phyloP scores from a whole-genome alignment of 2,888 invertebrate species.

The Incurvaria masculella region DNA sequence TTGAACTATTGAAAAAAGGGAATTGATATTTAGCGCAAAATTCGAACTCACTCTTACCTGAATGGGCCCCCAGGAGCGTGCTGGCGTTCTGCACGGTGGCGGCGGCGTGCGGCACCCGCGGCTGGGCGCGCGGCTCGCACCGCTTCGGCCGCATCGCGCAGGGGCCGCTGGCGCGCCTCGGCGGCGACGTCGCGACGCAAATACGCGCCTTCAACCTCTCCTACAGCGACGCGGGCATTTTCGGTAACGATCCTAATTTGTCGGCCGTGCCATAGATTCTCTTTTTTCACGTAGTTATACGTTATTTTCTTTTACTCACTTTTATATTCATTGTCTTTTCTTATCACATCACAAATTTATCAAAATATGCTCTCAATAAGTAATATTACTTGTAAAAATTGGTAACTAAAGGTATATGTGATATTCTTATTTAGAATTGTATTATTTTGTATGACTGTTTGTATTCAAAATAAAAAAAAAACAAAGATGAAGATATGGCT shows the following conservation, averaged over 20 bases:
- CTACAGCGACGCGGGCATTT: slow-evolving; percentile 32
- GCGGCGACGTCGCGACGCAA: slow-evolving; percentile 24
- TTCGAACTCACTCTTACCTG: not conserved
- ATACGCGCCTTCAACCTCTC: slow-evolving; percentile 37
- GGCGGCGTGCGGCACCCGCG: slow-evolving; percentile 27
- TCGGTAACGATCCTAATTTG: slow-evolving; percentile 26
- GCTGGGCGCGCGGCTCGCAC: slow-evolving; percentile 17
- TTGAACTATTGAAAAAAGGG: not conserved
- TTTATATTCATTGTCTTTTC: not conserved
- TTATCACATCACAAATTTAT: not conserved
- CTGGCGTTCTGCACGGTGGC: slow-evolving; percentile 30
- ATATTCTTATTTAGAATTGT: too few relatives aligned
- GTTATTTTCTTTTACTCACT: not conserved
- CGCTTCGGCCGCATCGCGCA: not conserved
- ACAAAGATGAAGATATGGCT: too few relatives aligned
- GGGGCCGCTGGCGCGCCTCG: slow-evolving; percentile 27
- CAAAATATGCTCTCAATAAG: not conserved
- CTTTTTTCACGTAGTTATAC: not conserved
- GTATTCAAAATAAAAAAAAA: too few relatives aligned
- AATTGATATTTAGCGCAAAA: not conserved
- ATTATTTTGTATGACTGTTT: too few relatives aligned
- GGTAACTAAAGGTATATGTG: not conserved
- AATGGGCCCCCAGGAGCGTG: slow-evolving; percentile 22
- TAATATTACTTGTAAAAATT: not conserved
- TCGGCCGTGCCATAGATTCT: not conserved